Evolutionary conservation across 2,888 invertebrate genomes (phyloP).

Genomic region (Pseudococcus viburni): DNA sequence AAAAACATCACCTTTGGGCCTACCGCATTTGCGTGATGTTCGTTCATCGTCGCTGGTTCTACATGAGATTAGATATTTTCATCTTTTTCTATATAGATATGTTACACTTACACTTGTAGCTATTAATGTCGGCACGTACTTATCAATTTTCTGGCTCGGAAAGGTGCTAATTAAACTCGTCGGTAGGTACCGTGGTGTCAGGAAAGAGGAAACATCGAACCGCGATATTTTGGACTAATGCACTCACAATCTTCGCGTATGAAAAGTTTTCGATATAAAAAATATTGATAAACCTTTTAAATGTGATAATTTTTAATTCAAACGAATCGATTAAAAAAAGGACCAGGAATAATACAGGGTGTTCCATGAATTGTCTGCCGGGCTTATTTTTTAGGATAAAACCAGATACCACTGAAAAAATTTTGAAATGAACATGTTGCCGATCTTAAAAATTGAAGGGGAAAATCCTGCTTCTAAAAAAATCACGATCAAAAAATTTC

Average conservation of each 20-base stretch:
- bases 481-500: too few species aligned
- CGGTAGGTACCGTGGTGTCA: background rate
- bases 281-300: conserved; percentile 1
- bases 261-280: background rate
- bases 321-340: background rate
- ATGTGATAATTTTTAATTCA: conserved; percentile 22
- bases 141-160: background rate
- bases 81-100: conserved; percentile 20
- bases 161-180: conserved; percentile 31
- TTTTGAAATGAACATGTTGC: too few species aligned
- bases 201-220: background rate
- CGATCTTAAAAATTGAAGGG: too few species aligned
- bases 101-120: background rate
- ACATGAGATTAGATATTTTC: background rate
- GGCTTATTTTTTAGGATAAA: too few species aligned
- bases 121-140: conserved; percentile 26
- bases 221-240: background rate
- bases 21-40: conserved; percentile 19
- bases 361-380: too few species aligned
- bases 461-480: too few species aligned
- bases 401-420: too few species aligned
- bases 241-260: background rate
- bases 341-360: too few species aligned
- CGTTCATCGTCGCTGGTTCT: background rate
- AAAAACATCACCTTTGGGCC: background rate